Evolutionary conservation across 2,888 invertebrate genomes (phyloP), one percentile per base, ranked within the genome.

Genomic region (Sinopyrophorus schimmeli): DNA sequence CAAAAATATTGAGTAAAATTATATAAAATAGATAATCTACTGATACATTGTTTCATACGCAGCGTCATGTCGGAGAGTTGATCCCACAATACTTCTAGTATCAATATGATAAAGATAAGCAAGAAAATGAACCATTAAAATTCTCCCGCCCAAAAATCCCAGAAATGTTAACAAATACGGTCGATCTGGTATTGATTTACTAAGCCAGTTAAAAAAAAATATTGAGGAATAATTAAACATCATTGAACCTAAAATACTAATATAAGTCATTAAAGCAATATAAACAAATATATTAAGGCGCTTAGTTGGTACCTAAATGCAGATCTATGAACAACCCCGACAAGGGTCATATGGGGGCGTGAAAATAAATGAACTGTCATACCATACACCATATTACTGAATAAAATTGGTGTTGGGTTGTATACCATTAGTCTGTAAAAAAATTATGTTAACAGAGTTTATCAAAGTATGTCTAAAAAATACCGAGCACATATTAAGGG

Each of bases 41-140:
- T 12, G 15, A 42, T 66, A 67, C 63, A 67, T 67, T 10, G 57
- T 58, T 56, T 67, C 67, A 30, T 57, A 67, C 3, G 44, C 50
- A 3, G 50, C 14, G 44, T 60, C 41, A 26, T 60, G 53, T 17
- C 56, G 49, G 7, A 62, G 48, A 2, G 31, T 28, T 17, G 44
- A 16, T 2, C 58, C 58, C 3, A 58, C 48, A n/a, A 54, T 54
- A 31, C 57, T 59, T 48, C 69, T 58, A 4, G 65, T 63, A 42
- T 71, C 72, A 5, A 70, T 61, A 47, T 71, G 71, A 55, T 71
- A 72, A 3, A 71, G 55, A 55, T 64, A 71, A 1, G 70, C 69
- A 24, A 69, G 34, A 9, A 70, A 53, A 46, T 71, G 67, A 5
- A 69, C 55, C 62, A 71, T 66, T 59, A 70, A 63, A 12, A 72